Conservation (phyloP, 35 echinoderm and acorn worm species). For the Eucidaris tribuloides region DNA sequence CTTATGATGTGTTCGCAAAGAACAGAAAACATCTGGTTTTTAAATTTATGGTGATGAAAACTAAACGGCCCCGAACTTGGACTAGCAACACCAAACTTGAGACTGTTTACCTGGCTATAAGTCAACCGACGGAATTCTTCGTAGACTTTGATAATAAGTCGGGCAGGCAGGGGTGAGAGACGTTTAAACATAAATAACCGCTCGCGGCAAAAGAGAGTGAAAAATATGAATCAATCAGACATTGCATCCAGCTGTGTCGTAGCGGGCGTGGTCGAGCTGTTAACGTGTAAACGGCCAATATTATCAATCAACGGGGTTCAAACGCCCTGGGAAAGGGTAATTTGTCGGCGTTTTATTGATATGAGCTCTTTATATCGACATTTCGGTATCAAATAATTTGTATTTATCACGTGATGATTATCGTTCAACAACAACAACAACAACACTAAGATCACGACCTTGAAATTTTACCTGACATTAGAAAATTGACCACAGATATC, state of each 20-base stretch:
- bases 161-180: neutral
- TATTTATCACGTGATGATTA: too few relatives aligned
- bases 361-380: too few relatives aligned
- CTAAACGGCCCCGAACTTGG: neutral
- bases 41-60: neutral
- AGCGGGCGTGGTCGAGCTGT: too few relatives aligned
- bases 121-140: neutral
- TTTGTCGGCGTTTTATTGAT: too few relatives aligned
- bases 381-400: too few relatives aligned
- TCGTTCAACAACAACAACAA: too few relatives aligned
- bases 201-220: neutral
- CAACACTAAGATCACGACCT: slow-evolving; percentile 17
- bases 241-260: too few relatives aligned
- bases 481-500: neutral
- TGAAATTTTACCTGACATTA: slow-evolving; percentile 2
- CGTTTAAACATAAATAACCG: neutral
- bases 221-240: too few relatives aligned
- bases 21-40: neutral
- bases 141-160: neutral
- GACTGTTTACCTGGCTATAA: neutral
- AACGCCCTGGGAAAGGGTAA: too few relatives aligned
- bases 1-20: too few relatives aligned
- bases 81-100: neutral
- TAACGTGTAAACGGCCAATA: too few relatives aligned
- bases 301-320: too few relatives aligned